These are phyloP conservation scores for Platorchestia sp. DNA, from an alignment of 1,140 invertebrate genomes.

Conservation along the genomic window DNA sequence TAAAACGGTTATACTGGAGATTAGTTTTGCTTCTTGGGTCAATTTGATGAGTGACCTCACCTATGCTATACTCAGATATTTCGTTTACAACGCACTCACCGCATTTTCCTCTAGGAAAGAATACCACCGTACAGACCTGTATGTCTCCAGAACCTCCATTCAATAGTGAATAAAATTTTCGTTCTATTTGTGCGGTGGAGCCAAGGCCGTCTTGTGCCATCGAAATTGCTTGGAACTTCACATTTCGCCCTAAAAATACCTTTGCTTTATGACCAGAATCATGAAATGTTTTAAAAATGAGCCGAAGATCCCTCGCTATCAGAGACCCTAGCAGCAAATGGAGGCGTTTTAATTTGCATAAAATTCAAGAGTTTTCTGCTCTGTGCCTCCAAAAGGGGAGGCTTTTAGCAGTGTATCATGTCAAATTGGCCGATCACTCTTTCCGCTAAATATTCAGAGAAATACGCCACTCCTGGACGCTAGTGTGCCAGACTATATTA, in stretches of 20 bases:
- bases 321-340: not conserved
- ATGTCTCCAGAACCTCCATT: not conserved
- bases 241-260: not conserved
- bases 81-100: too few relatives aligned
- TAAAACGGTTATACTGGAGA: too few relatives aligned
- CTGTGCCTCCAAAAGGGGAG: not conserved
- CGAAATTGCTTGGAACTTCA: not conserved
- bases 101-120: too few relatives aligned
- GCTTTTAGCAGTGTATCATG: slow-evolving; percentile 7
- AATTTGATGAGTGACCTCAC: too few relatives aligned
- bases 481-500: not conserved
- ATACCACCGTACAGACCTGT: not conserved
- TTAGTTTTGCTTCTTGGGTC: too few relatives aligned
- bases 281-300: not conserved
- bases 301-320: not conserved
- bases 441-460: not conserved
- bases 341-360: not conserved
- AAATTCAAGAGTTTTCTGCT: not conserved
- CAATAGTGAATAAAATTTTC: not conserved
- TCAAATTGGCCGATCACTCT: not conserved
- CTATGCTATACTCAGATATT: too few relatives aligned
- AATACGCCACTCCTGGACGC: not conserved
- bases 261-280: not conserved
- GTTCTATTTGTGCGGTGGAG: not conserved
- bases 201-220: too few relatives aligned